phyloP scores from a whole-genome alignment of 2,797 vertebrate species.

The Cirrhinus mrigala region DNA sequence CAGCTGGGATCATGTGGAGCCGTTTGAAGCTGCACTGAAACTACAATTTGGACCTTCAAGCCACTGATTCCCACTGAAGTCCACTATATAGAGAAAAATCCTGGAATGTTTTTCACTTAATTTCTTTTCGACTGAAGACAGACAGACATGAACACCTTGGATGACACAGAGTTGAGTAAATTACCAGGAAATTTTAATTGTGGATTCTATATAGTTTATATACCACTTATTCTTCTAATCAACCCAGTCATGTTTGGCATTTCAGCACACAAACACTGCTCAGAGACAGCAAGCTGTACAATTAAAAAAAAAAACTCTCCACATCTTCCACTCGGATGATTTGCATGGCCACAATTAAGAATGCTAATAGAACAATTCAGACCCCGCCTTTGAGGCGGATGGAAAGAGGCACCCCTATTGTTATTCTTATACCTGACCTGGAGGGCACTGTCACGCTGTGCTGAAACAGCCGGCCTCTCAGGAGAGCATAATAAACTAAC shows the following conservation, averaged over 20 bases:
- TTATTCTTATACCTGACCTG: slow-evolving; percentile 71
- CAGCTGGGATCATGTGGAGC: too few species aligned
- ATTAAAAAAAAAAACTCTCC: slow-evolving; percentile 30
- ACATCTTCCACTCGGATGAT: slow-evolving; percentile 56
- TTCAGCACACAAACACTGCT: slow-evolving; percentile 53
- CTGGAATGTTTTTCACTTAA: too few species aligned
- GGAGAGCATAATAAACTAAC: slow-evolving; percentile 72
- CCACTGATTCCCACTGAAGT: too few species aligned
- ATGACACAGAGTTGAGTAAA: too few species aligned
- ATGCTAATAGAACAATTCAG: slow-evolving; percentile 58
- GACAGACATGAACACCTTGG: too few species aligned
- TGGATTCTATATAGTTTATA: slow-evolving; percentile 1
- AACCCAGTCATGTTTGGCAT: slow-evolving; percentile 36
- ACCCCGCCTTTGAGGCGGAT: slow-evolving; percentile 62
- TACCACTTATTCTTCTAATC: slow-evolving; percentile 48
- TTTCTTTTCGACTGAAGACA: too few species aligned
- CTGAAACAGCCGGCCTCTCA: slow-evolving; percentile 63
- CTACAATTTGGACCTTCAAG: too few species aligned
- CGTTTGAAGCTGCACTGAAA: too few species aligned
- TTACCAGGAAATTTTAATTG: too few species aligned
- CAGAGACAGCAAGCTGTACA: slow-evolving; percentile 37
- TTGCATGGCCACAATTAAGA: slow-evolving; percentile 57
- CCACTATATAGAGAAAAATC: too few species aligned
- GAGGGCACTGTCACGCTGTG: slow-evolving; percentile 73
- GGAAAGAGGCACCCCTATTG: slow-evolving; percentile 66